phyloP scores from a whole-genome alignment of 53 echinoderm and acorn worm genomes.

The Holothuria leucospilota region DNA sequence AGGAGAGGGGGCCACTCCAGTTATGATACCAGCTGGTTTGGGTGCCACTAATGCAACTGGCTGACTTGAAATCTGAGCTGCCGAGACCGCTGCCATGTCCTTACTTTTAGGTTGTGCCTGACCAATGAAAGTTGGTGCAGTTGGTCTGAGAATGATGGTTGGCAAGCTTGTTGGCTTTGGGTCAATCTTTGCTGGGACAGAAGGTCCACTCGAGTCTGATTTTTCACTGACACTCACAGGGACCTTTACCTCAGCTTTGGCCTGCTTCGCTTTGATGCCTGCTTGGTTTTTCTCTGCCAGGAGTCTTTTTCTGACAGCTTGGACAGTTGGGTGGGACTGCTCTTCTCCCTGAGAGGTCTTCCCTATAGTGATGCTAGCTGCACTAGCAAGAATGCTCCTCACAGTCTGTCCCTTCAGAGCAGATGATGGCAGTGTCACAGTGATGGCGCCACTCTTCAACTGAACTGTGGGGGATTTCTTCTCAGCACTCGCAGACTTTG shows the following conservation, averaged over 20 bases:
- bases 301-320: slow-evolving; percentile 39
- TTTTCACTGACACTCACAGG: not conserved
- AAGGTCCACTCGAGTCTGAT: not conserved
- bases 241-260: slow-evolving; percentile 12
- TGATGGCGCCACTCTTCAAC: slow-evolving; percentile 55
- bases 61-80: slow-evolving; percentile 8
- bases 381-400: slow-evolving; percentile 67
- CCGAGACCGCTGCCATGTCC: not conserved
- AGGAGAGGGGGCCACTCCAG: slow-evolving; percentile 8
- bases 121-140: not conserved
- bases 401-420: slow-evolving; percentile 73
- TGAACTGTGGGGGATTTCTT: slow-evolving; percentile 49
- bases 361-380: slow-evolving; percentile 47
- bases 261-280: not conserved
- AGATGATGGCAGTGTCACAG: slow-evolving; percentile 64
- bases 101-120: not conserved
- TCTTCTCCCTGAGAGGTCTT: slow-evolving; percentile 35
- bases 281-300: slow-evolving; percentile 34
- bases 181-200: not conserved
- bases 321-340: slow-evolving; percentile 43
- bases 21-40: slow-evolving; percentile 21
- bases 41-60: slow-evolving; percentile 11
- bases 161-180: slow-evolving; percentile 15
- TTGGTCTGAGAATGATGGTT: slow-evolving; percentile 36
- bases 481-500: slow-evolving; percentile 25